phyloP scores from a whole-genome alignment of 1,140 invertebrate species.

The Mya arenaria region DNA sequence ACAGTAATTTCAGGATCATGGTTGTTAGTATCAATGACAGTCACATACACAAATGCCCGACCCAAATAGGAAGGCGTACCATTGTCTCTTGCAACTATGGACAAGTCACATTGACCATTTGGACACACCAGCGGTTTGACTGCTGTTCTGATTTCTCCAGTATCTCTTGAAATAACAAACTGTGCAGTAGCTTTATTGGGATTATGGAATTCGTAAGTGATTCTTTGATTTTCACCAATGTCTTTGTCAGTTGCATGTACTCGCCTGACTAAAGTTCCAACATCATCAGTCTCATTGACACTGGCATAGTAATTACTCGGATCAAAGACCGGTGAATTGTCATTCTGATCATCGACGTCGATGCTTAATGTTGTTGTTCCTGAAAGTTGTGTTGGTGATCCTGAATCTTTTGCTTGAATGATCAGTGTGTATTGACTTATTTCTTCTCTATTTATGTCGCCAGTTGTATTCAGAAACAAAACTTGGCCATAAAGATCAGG shows the following conservation, averaged over 20 bases:
- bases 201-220: constrained; percentile 88
- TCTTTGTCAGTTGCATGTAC: constrained; percentile 71
- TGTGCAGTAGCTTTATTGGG: constrained; percentile 61
- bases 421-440: constrained; percentile 89
- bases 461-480: constrained; percentile 83
- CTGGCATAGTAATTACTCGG: constrained; percentile 82
- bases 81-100: constrained; percentile 95
- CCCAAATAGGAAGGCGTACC: constrained; percentile 94
- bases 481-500: constrained; percentile 58
- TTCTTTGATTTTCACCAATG: constrained; percentile 73
- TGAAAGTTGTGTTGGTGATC: constrained; percentile 86
- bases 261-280: constrained; percentile 67
- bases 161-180: constrained; percentile 73
- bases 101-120: constrained; percentile 89
- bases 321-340: constrained; percentile 97
- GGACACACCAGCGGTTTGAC: constrained; percentile 68
- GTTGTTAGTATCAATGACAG: constrained; percentile 94
- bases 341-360: constrained; percentile 95
- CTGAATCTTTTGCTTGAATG: constrained; percentile 90
- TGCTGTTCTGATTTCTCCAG: constrained; percentile 73
- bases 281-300: constrained; percentile 67
- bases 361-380: constrained; percentile 87
- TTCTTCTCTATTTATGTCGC: constrained; percentile 93
- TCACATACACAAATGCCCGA: constrained; percentile 96
- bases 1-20: constrained; percentile 96